These are phyloP conservation scores for Pachypeltis micranthus DNA, from an alignment of 1,140 invertebrate species.

Conservation along the genomic window DNA sequence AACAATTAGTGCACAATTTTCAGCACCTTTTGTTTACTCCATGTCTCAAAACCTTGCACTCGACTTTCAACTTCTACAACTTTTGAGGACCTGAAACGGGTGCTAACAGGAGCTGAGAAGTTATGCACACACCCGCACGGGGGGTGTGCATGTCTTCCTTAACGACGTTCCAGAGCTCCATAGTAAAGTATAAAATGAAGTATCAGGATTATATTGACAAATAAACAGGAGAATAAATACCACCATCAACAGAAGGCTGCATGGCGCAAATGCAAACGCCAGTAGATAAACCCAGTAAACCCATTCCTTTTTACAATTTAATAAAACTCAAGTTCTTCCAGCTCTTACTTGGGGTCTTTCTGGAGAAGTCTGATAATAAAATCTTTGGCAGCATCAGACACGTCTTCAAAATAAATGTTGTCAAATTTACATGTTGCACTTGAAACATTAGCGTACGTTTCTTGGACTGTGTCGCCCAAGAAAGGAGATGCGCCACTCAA, in stretches of 20 bases:
- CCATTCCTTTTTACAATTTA: not conserved
- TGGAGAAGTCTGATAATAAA: constrained; percentile 54
- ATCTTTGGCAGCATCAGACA: constrained; percentile 50
- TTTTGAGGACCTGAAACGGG: not conserved
- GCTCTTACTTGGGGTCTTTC: constrained; percentile 47
- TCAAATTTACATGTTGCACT: constrained; percentile 60
- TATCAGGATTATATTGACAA: not conserved
- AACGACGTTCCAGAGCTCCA: not conserved
- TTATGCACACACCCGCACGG: not conserved
- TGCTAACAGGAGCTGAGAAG: not conserved
- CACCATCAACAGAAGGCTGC: not conserved
- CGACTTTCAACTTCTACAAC: too few species aligned
- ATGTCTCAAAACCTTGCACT: too few species aligned
- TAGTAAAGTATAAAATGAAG: not conserved
- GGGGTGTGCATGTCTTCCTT: too few species aligned
- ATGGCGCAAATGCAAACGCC: not conserved
- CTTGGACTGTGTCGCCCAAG: constrained; percentile 59
- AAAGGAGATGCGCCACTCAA: constrained; percentile 75
- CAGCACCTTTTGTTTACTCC: not conserved
- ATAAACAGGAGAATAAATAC: constrained; percentile 11
- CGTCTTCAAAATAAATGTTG: constrained; percentile 51
- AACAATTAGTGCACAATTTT: too few species aligned
- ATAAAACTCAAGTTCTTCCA: not conserved
- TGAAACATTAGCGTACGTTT: constrained; percentile 65
- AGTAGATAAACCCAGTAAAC: not conserved